Evolutionary conservation across 2,113 vertebrate species (phyloP).

Genomic region (Gadus macrocephalus): DNA sequence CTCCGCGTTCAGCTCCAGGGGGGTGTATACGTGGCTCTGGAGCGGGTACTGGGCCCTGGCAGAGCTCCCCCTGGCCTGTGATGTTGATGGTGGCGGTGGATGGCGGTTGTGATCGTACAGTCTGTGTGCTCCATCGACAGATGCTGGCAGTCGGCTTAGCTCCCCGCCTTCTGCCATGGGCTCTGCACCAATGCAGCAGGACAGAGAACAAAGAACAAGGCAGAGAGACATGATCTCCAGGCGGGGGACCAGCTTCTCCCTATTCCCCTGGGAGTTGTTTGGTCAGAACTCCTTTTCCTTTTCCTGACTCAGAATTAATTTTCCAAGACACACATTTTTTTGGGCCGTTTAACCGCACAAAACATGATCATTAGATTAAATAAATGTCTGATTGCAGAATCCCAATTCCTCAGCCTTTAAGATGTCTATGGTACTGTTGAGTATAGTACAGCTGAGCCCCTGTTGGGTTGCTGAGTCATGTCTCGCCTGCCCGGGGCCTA

Average conservation of each 20-base stretch:
- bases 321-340: too few species aligned
- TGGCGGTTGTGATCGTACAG: conserved; percentile 27
- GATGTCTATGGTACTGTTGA: background rate
- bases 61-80: conserved; percentile 33
- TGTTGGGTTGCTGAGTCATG: conserved; percentile 25
- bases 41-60: conserved; percentile 28
- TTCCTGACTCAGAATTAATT: too few species aligned
- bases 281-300: too few species aligned
- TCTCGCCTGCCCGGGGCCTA: conserved; percentile 40
- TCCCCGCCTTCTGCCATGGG: conserved; percentile 27
- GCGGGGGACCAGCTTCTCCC: too few species aligned
- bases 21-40: conserved; percentile 21
- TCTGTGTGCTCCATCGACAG: conserved; percentile 24
- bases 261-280: too few species aligned
- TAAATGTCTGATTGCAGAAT: conserved; percentile 2
- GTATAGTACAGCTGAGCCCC: conserved; percentile 3
- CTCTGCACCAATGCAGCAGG: conserved; percentile 50
- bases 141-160: conserved; percentile 28
- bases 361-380: conserved; percentile 25
- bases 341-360: too few species aligned
- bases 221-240: background rate
- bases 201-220: conserved; percentile 19
- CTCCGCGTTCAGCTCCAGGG: conserved; percentile 23
- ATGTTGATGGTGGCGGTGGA: conserved; percentile 48
- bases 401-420: background rate